A percentile compares a stretch with the other conserved stretches of the same genome.
Conservation (phyloP, 2,888 invertebrate genomes). For the Luperina testacea region DNA sequence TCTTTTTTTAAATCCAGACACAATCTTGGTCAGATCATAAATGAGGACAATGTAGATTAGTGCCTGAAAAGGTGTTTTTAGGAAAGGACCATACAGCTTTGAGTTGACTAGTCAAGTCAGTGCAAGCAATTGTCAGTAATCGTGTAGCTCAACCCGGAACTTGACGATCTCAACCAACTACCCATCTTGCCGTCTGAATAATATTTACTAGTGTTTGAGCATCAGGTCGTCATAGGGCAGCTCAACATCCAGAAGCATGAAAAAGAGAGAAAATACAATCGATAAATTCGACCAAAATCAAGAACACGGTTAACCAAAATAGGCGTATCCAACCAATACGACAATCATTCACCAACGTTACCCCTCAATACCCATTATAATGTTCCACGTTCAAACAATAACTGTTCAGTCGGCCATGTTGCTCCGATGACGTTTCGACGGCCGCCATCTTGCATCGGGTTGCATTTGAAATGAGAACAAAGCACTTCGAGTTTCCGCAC, state of each 20-base stretch:
- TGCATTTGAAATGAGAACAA: constrained; percentile 84
- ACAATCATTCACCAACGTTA: constrained; percentile 52
- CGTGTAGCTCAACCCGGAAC: no score
- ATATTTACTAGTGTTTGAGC: background rate
- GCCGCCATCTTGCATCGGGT: constrained; percentile 83
- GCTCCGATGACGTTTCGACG: constrained; percentile 63
- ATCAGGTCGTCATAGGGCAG: background rate
- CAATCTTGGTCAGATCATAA: no score
- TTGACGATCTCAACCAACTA: background rate
- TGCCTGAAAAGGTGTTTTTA: no score
- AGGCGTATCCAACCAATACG: constrained; percentile 39
- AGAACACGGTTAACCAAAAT: constrained; percentile 21
- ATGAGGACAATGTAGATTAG: no score
- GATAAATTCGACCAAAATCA: background rate
- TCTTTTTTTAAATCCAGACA: no score
- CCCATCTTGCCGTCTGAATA: background rate
- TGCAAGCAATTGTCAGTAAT: no score
- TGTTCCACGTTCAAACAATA: constrained; percentile 78
- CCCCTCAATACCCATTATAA: constrained; percentile 63
- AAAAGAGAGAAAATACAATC: background rate
- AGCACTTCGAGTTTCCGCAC: constrained; percentile 78
- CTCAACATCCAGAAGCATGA: background rate
- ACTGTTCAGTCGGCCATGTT: constrained; percentile 71
- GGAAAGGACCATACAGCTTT: no score
- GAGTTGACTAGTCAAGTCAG: no score